Percentiles rank a stretch among this genome's conserved stretches.
phyloP scores from a whole-genome alignment of 2,888 invertebrate species.

The Drosophila mulleri region DNA sequence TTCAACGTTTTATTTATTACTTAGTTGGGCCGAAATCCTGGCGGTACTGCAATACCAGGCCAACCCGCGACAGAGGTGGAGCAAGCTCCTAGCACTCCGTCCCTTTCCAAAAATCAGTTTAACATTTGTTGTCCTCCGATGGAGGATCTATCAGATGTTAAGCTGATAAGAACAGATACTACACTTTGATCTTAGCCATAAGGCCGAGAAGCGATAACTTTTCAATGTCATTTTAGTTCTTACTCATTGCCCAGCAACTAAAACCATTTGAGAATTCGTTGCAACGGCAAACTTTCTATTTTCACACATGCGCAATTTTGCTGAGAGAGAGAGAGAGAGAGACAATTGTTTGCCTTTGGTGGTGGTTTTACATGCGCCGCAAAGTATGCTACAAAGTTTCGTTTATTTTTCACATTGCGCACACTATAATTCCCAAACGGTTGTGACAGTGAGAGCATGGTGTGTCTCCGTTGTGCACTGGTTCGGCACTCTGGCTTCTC shows the following conservation, averaged over 20 bases:
- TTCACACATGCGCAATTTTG: constrained; percentile 18
- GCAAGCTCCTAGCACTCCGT: constrained; percentile 55
- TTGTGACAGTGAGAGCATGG: constrained; percentile 20
- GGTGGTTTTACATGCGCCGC: constrained; percentile 26
- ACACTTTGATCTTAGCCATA: constrained; percentile 59
- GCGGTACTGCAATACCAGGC: constrained; percentile 54
- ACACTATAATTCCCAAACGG: constrained; percentile 54
- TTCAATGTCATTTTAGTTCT: accelerated
- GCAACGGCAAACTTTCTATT: background rate
- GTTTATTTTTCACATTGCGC: background rate
- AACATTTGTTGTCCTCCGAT: constrained; percentile 57
- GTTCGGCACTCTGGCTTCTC: constrained; percentile 87
- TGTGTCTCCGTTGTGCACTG: accelerated
- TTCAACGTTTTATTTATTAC: no score
- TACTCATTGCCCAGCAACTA: background rate
- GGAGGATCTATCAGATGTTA: constrained; percentile 56
- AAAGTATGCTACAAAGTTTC: constrained; percentile 13
- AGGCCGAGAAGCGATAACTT: constrained; percentile 55
- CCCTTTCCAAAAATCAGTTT: constrained; percentile 55
- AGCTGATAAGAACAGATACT: constrained; percentile 59
- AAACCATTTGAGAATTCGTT: constrained; percentile 42
- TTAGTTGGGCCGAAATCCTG: constrained; percentile 53
- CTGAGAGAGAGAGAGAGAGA: background rate
- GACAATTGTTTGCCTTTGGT: constrained; percentile 11
- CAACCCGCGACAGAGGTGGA: constrained; percentile 58